These are phyloP conservation scores for Gila orcuttii DNA, from an alignment of 2,113 vertebrate species.

Conservation along the genomic window DNA sequence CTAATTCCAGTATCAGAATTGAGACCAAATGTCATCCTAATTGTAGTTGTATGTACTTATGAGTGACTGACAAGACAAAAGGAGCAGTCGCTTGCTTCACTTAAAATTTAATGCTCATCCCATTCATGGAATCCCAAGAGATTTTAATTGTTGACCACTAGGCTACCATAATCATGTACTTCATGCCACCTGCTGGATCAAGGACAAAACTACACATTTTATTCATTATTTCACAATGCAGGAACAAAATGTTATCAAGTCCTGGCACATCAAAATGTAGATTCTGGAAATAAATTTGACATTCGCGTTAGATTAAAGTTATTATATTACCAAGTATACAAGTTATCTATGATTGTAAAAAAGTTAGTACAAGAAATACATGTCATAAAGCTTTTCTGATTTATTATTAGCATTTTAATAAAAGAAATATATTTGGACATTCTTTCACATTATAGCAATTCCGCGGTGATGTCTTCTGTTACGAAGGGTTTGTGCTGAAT, in stretches of 20 bases:
- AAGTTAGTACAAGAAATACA: constrained; percentile 4
- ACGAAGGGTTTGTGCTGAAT: not conserved
- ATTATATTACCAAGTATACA: not conserved
- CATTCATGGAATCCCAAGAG: not conserved
- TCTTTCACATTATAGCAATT: not conserved
- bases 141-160: not conserved
- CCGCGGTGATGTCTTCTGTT: not conserved
- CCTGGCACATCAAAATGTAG: not conserved
- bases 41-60: not conserved
- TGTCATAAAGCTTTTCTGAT: not conserved
- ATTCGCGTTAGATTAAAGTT: not conserved
- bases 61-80: not conserved
- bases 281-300: not conserved
- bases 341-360: not conserved
- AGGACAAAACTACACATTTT: not conserved
- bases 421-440: not conserved
- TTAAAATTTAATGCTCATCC: not conserved
- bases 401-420: not conserved
- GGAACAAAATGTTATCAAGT: not conserved
- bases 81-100: not conserved
- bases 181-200: constrained; percentile 29
- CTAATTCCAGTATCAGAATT: not conserved
- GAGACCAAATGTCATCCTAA: not conserved
- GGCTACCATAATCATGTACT: not conserved
- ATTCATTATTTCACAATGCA: not conserved